Evolutionary conservation across 2,113 vertebrate species (phyloP), one percentile per base, ranked within the genome.

Genomic region (Pitta sordida): DNA sequence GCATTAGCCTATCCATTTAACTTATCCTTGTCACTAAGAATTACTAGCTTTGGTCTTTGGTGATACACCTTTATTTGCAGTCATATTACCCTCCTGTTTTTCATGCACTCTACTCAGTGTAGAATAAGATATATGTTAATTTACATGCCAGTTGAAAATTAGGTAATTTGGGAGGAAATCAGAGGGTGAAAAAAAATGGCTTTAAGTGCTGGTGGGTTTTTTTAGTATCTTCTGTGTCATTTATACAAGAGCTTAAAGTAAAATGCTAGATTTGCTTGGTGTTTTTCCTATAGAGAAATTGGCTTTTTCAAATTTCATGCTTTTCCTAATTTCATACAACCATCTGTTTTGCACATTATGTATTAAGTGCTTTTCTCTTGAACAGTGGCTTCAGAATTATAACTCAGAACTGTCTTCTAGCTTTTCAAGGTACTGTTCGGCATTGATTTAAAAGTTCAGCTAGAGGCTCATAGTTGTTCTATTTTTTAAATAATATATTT

Each of bases 261-360:
- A 71, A 89, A 60, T 62, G 44, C 21, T 71, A 7, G 32, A 34
- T 90, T 91, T 60, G 6, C 55, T 78, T 36, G 6, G 49, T 34
- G 55, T 68, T 86, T 92, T 87, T 41, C 56, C 41, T 84, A 14
- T 29, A 77, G 48, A 74, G 56, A 53, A 85, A n/a, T 73, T 86
- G 23, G 7, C 46, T 52, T 92, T 92, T 94, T 92, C 34, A 74
- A 83, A 88, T 90, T 55, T 43, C 60, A 89, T 79, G 41, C 52
- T 93, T 91, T n/a, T 86, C 74, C 56, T 93, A 53, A 89, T 96
- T 96, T 94, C 41, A 90, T 79, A 59, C 5, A 2, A 56, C 64
- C 77, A 59, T 88, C 74, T 91, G 70, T 81, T 94, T 93, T 88
- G 55, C 59, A 65, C 44, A 22, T 91, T 87, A 60, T 39, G 12